A percentile compares a stretch with the other conserved stretches of the same genome.
phyloP scores from a whole-genome alignment of 2,888 invertebrate species.

The Erebia aethiops region DNA sequence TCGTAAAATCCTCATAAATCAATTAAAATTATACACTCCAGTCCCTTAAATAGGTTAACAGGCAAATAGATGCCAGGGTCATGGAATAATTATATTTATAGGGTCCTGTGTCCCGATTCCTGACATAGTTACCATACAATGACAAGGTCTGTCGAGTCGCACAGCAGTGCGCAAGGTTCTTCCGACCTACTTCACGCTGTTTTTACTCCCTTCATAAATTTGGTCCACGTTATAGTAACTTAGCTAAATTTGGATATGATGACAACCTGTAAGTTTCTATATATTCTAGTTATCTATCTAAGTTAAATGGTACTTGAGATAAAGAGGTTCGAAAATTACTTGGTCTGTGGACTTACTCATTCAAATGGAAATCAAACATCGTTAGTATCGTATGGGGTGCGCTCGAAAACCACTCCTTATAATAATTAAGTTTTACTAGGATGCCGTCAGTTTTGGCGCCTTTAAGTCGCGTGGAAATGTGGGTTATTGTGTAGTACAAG shows the following conservation, averaged over 20 bases:
- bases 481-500: slow-evolving; percentile 41
- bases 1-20: slow-evolving; percentile 18
- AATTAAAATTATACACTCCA: slow-evolving; percentile 11
- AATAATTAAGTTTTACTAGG: slow-evolving; percentile 24
- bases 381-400: too few relatives aligned
- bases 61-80: slow-evolving; percentile 14
- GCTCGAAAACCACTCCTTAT: too few relatives aligned
- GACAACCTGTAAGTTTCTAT: too few relatives aligned
- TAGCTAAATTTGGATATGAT: too few relatives aligned
- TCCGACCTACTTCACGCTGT: slow-evolving; percentile 50
- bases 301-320: too few relatives aligned
- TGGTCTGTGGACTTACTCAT: too few relatives aligned
- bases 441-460: slow-evolving; percentile 71
- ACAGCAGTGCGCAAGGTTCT: too few relatives aligned
- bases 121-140: slow-evolving; percentile 15
- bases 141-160: slow-evolving; percentile 35
- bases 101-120: slow-evolving; percentile 13
- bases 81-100: slow-evolving; percentile 11
- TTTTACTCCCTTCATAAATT: too few relatives aligned
- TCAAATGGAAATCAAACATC: too few relatives aligned
- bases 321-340: too few relatives aligned
- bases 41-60: slow-evolving; percentile 15
- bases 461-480: slow-evolving; percentile 44
- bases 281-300: too few relatives aligned
- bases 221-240: too few relatives aligned